phyloP scores from a whole-genome alignment of 2,888 invertebrate genomes.

The Sussaba pulchella region DNA sequence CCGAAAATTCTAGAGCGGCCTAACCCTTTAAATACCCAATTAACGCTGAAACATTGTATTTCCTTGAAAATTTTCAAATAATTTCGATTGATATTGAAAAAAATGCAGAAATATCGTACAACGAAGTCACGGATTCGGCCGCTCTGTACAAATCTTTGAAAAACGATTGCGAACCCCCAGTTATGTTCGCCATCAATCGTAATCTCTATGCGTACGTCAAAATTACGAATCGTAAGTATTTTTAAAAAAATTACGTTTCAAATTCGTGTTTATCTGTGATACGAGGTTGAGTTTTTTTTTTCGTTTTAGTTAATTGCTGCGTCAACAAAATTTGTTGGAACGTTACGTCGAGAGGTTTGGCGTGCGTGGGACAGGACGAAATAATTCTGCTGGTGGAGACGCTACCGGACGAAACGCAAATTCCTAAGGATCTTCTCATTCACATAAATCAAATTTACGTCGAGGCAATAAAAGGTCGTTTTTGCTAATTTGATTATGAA shows the following conservation, averaged over 20 bases:
- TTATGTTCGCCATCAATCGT: slow-evolving; percentile 90
- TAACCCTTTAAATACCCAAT: too few relatives aligned
- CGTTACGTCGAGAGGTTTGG: slow-evolving; percentile 91
- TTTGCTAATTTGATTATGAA: neutral
- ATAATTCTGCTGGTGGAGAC: slow-evolving; percentile 90
- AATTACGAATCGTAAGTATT: slow-evolving; percentile 90
- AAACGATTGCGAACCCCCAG: slow-evolving; percentile 86
- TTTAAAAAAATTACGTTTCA: neutral
- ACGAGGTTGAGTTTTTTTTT: slow-evolving; percentile 11
- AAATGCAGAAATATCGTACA: slow-evolving; percentile 85
- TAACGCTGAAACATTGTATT: slow-evolving; percentile 8
- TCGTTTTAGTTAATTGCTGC: slow-evolving; percentile 90
- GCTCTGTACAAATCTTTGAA: slow-evolving; percentile 86
- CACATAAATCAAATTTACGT: slow-evolving; percentile 91
- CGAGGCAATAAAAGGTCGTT: slow-evolving; percentile 87
- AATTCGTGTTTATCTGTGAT: neutral
- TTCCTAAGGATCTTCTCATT: slow-evolving; percentile 91
- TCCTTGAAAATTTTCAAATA: neutral
- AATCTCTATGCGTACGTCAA: slow-evolving; percentile 91
- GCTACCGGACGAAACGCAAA: slow-evolving; percentile 86
- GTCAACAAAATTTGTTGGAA: slow-evolving; percentile 91
- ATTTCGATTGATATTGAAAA: slow-evolving; percentile 48
- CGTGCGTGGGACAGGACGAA: slow-evolving; percentile 93
- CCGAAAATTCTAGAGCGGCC: too few relatives aligned
- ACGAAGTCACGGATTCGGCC: slow-evolving; percentile 86